phyloP scores from a whole-genome alignment of 2,797 vertebrate species.

The Eutrigla gurnardus region DNA sequence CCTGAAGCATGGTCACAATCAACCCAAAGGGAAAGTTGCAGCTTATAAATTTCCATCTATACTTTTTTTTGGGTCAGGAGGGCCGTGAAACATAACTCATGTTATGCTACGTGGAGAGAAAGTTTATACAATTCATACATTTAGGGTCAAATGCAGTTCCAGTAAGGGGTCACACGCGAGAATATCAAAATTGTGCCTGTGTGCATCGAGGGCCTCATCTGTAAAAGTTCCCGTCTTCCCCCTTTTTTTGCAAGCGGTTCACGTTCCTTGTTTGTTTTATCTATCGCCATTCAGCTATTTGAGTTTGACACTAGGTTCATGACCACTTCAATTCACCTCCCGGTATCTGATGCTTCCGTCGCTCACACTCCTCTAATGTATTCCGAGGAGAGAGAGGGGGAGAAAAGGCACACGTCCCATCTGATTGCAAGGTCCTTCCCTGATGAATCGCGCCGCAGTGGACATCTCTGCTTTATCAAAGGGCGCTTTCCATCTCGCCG shows the following conservation, averaged over 20 bases:
- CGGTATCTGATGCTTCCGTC: constrained; percentile 79
- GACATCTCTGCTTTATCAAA: constrained; percentile 73
- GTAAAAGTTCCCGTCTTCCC: constrained; percentile 57
- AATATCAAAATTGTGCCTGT: constrained; percentile 56
- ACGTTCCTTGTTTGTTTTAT: constrained; percentile 81
- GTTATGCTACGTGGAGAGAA: constrained; percentile 58
- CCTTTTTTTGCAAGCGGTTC: constrained; percentile 62
- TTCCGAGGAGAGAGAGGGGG: constrained; percentile 64
- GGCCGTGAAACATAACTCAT: constrained; percentile 67
- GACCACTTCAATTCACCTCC: constrained; percentile 81
- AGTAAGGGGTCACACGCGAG: constrained; percentile 64
- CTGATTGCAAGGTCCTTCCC: constrained; percentile 75
- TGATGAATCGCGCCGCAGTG: constrained; percentile 68
- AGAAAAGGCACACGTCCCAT: constrained; percentile 67
- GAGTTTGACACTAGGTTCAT: constrained; percentile 80
- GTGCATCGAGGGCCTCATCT: constrained; percentile 73
- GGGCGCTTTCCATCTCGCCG: constrained; percentile 50
- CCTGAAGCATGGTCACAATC: constrained; percentile 52
- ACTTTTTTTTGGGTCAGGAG: constrained; percentile 52
- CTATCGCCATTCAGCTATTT: constrained; percentile 80
- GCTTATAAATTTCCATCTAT: constrained; percentile 60
- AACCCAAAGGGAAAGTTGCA: constrained; percentile 59
- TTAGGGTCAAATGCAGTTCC: constrained; percentile 68
- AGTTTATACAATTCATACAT: constrained; percentile 73
- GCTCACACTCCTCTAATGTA: constrained; percentile 78